phyloP scores from a whole-genome alignment of 2,797 vertebrate genomes.

The Etheostoma perlongum region DNA sequence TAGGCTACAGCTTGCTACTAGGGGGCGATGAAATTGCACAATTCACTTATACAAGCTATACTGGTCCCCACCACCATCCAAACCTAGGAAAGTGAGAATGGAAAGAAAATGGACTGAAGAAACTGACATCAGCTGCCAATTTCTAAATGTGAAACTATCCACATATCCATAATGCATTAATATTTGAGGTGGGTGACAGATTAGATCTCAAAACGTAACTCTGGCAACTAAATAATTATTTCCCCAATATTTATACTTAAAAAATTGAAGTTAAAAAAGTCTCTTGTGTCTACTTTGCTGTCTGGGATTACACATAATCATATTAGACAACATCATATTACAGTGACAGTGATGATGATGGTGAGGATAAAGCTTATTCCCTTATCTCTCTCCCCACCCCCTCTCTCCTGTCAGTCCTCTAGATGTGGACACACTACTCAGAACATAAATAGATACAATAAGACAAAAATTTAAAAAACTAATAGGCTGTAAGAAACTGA shows the following conservation, averaged over 20 bases:
- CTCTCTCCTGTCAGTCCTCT: background rate
- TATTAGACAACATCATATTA: constrained; percentile 37
- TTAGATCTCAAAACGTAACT: too few species aligned
- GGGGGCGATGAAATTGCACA: too few species aligned
- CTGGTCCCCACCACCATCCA: too few species aligned
- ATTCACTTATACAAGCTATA: too few species aligned
- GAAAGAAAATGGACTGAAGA: too few species aligned
- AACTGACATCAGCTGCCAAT: too few species aligned
- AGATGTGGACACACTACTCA: constrained; percentile 11
- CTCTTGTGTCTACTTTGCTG: background rate
- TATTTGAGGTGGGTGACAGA: too few species aligned
- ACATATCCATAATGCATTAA: too few species aligned
- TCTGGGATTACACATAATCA: constrained; percentile 49
- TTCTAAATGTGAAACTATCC: too few species aligned
- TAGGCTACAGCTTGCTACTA: too few species aligned
- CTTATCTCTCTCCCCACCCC: constrained; percentile 43
- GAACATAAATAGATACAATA: constrained; percentile 4
- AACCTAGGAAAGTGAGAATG: too few species aligned
- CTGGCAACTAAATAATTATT: too few species aligned
- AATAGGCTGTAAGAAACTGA: constrained; percentile 13
- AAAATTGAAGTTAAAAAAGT: background rate
- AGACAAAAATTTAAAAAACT: background rate
- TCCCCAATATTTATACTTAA: background rate
- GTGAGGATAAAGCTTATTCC: constrained; percentile 55
- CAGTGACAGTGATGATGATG: constrained; percentile 29